Conservation (phyloP, 2,113 vertebrate species). For the Vidua macroura region DNA sequence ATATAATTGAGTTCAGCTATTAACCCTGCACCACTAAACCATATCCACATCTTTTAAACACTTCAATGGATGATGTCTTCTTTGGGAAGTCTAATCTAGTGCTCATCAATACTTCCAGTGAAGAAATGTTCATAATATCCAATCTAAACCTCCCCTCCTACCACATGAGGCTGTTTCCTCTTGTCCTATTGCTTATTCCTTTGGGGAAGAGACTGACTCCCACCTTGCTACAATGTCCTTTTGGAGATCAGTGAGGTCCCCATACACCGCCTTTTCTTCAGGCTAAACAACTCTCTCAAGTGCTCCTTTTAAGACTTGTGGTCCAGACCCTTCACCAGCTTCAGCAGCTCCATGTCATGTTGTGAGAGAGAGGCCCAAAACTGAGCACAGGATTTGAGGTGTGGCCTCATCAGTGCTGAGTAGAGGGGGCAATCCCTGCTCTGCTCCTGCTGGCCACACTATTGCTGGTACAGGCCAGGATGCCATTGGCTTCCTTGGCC, state of each 20-base stretch:
- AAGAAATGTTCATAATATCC: not conserved
- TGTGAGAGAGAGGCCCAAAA: not conserved
- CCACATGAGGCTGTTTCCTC: not conserved
- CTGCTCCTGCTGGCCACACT: not conserved
- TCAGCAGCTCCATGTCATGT: not conserved
- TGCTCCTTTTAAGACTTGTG: not conserved
- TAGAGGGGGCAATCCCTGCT: not conserved
- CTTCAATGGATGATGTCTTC: not conserved
- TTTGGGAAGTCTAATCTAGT: not conserved
- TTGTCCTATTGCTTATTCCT: not conserved
- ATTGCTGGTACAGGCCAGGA: not conserved
- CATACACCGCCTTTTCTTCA: not conserved
- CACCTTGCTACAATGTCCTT: rapidly evolving
- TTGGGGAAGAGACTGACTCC: not conserved
- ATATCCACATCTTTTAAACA: not conserved
- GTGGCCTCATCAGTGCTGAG: rapidly evolving
- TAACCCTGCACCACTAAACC: not conserved
- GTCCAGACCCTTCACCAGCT: not conserved
- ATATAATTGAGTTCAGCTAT: not conserved
- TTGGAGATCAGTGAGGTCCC: not conserved
- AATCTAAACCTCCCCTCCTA: not conserved
- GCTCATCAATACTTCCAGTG: not conserved
- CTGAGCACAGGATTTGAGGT: not conserved
- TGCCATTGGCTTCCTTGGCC: not conserved
- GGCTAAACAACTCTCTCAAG: not conserved